Evolutionary conservation across 2,113 vertebrate species (phyloP).

Genomic region (Hystrix cristata): DNA sequence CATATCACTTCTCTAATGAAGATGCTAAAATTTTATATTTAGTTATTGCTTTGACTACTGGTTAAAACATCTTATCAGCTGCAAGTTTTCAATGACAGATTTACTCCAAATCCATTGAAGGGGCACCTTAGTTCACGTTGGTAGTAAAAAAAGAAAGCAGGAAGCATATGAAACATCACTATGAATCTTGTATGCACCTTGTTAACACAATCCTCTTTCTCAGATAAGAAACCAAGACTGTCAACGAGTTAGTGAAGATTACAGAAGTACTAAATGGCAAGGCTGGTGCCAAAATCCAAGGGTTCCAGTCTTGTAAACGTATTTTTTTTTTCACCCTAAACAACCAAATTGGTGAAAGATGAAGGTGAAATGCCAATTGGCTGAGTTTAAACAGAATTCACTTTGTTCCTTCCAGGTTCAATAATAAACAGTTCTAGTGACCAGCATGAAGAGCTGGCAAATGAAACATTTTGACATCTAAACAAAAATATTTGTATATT

Average conservation of each 20-base stretch:
- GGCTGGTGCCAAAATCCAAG: conserved; percentile 29
- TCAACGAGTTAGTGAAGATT: conserved; percentile 53
- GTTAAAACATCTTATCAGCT: conserved; percentile 44
- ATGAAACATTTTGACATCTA: conserved; percentile 65
- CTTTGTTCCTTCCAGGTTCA: conserved; percentile 71
- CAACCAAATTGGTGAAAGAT: conserved; percentile 66
- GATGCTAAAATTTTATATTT: conserved; percentile 36
- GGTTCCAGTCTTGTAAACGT: not conserved
- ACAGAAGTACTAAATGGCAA: conserved; percentile 7
- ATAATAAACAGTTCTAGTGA: conserved; percentile 77
- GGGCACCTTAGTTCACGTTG: not conserved
- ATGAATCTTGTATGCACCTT: not conserved
- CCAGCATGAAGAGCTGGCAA: conserved; percentile 39
- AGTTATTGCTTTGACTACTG: conserved; percentile 38
- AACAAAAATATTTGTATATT: conserved; percentile 73
- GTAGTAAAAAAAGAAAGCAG: conserved; percentile 41
- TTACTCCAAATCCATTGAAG: not conserved
- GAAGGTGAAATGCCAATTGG: conserved; percentile 69
- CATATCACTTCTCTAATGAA: not conserved
- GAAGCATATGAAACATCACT: conserved; percentile 8
- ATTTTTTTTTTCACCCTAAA: not conserved
- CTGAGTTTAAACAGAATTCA: conserved; percentile 72
- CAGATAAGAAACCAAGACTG: conserved; percentile 36
- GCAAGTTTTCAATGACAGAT: conserved; percentile 43
- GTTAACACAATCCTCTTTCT: not conserved